Percentiles rank a stretch among this genome's conserved stretches.
These are phyloP conservation scores for Clarias batrachus DNA, from an alignment of 2,113 vertebrate genomes.

Conservation along the genomic window DNA sequence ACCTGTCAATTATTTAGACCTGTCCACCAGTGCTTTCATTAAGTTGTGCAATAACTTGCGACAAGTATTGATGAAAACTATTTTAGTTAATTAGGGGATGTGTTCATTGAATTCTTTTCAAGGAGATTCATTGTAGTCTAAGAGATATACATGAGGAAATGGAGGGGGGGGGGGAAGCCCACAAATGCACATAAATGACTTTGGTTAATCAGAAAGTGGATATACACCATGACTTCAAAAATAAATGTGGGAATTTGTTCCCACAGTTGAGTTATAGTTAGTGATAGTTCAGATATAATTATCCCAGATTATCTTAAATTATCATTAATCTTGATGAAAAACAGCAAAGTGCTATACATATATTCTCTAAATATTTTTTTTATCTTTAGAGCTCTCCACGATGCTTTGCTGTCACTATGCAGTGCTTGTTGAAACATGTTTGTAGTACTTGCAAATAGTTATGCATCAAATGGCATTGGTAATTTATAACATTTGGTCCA, in stretches of 20 bases:
- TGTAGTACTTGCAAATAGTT: not conserved
- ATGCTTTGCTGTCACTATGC: not conserved
- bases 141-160: constrained; percentile 55
- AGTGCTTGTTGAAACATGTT: not conserved
- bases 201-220: not conserved
- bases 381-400: not conserved
- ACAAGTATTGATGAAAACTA: constrained; percentile 70
- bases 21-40: constrained; percentile 61
- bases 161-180: constrained; percentile 27
- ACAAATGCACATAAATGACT: not conserved
- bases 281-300: not conserved
- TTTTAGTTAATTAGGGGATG: constrained; percentile 75
- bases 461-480: not conserved
- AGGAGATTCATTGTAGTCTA: constrained; percentile 50
- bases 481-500: not conserved
- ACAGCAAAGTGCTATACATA: not conserved
- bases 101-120: constrained; percentile 64
- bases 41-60: constrained; percentile 59
- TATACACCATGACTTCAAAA: not conserved
- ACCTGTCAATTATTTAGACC: constrained; percentile 63
- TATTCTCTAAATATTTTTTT: not conserved
- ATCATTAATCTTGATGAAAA: not conserved
- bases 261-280: not conserved
- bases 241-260: not conserved
- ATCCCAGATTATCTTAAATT: not conserved